A percentile compares a stretch with the other conserved stretches of the same genome.
These are phyloP conservation scores for Temnothorax curvispinosus DNA, from an alignment of 1,140 invertebrate genomes.

Conservation along the genomic window DNA sequence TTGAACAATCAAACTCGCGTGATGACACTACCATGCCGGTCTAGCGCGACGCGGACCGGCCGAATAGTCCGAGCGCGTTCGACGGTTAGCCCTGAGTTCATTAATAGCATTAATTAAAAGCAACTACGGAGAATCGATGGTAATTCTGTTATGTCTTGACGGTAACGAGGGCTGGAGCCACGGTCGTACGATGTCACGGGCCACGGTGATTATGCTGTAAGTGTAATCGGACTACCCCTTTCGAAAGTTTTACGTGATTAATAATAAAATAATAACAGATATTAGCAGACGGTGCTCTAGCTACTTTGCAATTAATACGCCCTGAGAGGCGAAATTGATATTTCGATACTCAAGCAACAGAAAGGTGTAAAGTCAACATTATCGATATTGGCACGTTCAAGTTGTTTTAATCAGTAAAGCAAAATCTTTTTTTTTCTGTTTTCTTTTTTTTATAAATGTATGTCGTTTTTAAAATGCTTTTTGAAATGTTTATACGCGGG, in stretches of 20 bases:
- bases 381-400: not conserved
- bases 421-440: not conserved
- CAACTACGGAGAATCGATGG: conserved; percentile 67
- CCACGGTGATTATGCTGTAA: conserved; percentile 16
- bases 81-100: conserved; percentile 67
- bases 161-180: conserved; percentile 61
- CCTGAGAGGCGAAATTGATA: not conserved
- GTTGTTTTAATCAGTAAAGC: not conserved
- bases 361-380: not conserved
- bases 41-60: not conserved
- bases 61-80: conserved; percentile 67
- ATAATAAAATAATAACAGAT: conserved; percentile 50
- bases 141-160: conserved; percentile 63
- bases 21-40: not conserved
- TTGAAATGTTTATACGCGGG: not conserved
- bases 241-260: conserved; percentile 39
- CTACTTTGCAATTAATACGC: conserved; percentile 8
- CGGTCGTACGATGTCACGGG: conserved; percentile 42
- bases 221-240: conserved; percentile 27
- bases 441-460: not conserved
- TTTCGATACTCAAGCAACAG: not conserved
- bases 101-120: conserved; percentile 79
- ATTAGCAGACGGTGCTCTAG: not conserved
- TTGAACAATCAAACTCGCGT: conserved; percentile 57
- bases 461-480: not conserved